Evolutionary conservation across 2,888 invertebrate genomes (phyloP).

Genomic region (Phasia obesa): DNA sequence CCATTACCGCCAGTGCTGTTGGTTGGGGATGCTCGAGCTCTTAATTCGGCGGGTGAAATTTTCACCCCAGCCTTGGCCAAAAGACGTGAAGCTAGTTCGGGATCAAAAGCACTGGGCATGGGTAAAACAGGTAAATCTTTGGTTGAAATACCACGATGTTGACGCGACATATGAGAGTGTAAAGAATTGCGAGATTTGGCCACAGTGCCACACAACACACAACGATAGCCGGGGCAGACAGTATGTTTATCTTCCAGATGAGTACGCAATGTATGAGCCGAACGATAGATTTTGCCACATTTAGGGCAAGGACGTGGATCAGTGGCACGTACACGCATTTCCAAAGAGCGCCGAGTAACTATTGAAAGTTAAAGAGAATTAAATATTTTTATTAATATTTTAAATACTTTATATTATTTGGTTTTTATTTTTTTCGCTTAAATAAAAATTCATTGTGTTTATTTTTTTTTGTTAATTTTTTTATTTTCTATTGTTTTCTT

Average conservation of each 20-base stretch:
- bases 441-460: conserved; percentile 63
- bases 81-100: conserved; percentile 92
- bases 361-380: conserved; percentile 71
- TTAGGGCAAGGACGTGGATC: conserved; percentile 96
- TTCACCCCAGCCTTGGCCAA: conserved; percentile 94
- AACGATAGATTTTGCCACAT: conserved; percentile 95
- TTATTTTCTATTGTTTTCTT: conserved; percentile 37
- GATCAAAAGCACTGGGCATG: conserved; percentile 96
- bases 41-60: conserved; percentile 91
- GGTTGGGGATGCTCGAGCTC: conserved; percentile 93
- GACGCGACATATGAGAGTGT: conserved; percentile 96
- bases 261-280: conserved; percentile 94
- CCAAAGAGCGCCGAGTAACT: conserved; percentile 91
- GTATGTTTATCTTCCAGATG: conserved; percentile 97
- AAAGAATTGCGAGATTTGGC: conserved; percentile 95
- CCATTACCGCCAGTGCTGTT: conserved; percentile 82
- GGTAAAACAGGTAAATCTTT: conserved; percentile 95
- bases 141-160: conserved; percentile 95
- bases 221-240: conserved; percentile 95
- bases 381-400: neutral
- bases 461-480: conserved; percentile 50
- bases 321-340: conserved; percentile 94
- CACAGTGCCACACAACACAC: conserved; percentile 95
- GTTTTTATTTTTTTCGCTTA: conserved; percentile 13
- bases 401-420: neutral